Percentiles rank a stretch among this genome's conserved stretches.
phyloP scores from a whole-genome alignment of 2,113 vertebrate genomes.

The Chlorocebus sabaeus region DNA sequence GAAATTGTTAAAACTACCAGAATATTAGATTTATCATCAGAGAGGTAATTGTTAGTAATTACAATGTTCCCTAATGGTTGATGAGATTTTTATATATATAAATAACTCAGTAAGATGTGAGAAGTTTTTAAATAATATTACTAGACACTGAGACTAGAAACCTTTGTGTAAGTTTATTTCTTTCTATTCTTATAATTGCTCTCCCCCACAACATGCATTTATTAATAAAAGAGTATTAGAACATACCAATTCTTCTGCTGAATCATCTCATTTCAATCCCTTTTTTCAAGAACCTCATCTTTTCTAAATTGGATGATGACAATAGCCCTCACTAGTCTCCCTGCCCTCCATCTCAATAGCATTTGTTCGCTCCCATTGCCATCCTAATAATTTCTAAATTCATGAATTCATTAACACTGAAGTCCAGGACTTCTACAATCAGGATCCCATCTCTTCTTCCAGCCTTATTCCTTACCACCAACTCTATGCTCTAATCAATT shows the following conservation, averaged over 20 bases:
- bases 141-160: background rate
- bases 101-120: background rate
- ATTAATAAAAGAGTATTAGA: background rate
- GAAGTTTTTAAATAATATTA: background rate
- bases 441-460: background rate
- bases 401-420: background rate
- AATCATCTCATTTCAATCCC: background rate
- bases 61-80: background rate
- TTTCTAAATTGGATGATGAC: background rate
- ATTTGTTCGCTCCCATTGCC: background rate
- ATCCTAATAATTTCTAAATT: background rate
- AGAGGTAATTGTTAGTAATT: background rate
- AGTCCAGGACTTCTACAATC: background rate
- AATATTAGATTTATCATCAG: background rate
- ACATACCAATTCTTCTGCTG: background rate
- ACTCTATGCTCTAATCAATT: background rate
- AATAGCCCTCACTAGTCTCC: background rate
- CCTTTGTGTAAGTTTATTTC: background rate
- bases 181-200: background rate
- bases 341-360: background rate
- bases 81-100: background rate
- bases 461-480: background rate
- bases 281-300: background rate
- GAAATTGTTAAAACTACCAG: background rate
- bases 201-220: background rate